Evolutionary conservation across 2,888 invertebrate genomes (phyloP), one percentile per base, ranked within the genome.

Genomic region (Nomada ruficornis): DNA sequence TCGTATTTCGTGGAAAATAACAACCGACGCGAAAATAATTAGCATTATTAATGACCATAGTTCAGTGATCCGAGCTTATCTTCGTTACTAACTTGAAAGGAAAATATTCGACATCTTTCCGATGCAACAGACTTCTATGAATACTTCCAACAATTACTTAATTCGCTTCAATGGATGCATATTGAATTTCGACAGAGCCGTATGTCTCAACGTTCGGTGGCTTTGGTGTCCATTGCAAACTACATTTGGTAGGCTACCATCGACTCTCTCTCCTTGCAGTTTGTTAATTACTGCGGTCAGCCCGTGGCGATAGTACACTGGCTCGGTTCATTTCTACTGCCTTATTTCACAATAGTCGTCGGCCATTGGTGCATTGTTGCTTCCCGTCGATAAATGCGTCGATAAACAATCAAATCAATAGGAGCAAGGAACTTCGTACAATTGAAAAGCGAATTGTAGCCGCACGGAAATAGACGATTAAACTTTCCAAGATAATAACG

Each of bases 281-380:
- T 77, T 77, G 69, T 69, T 70, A 77, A 77, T 74, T 67, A 67
- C 67, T 13, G 54, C 20, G 77, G 67, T 73, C 77, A 55, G 57
- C 50, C 10, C 42, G 54, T 44, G 54, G 36, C 55, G 13, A 7
- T 15, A 54, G 13, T 11, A 18, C 62, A 59, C 47, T 23, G 57
- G 26, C 64, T 26, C 23, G 26, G 4, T 63, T 63, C 75, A 68
- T 59, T 55, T n/a, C 76, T 29, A 70, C 55, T 36, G 71, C 63
- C 63, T 76, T 71, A 71, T 77, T 71, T 52, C 64, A 20, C 55
- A 36, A 36, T 15, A 10, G 36, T 18, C 57, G 0, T 23, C 2
- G 69, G 26, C 60, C 54, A 54, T 60, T 64, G 15, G 4, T 5
- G 57, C 63, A 55, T 69, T 55, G 50, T 55, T 50, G 26, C 26